Conservation (phyloP, 92 coral and sea anemone species). For the Porites divaricata region DNA sequence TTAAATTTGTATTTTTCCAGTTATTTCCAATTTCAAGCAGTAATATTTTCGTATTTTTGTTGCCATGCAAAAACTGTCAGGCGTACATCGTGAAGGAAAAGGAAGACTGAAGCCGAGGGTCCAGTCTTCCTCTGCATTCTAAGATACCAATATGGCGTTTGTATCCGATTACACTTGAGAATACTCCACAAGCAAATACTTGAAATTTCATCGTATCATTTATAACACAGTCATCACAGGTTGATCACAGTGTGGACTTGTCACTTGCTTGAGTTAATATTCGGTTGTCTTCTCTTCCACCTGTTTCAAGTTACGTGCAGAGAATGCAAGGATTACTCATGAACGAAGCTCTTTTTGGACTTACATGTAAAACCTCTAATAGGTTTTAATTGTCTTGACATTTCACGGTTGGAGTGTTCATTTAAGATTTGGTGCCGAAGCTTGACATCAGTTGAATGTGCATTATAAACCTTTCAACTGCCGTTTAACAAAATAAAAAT, state of each 20-base stretch:
- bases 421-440: conserved; percentile 2
- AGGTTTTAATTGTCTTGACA: conserved; percentile 2
- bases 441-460: background rate
- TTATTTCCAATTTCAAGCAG: background rate
- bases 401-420: conserved; percentile 24
- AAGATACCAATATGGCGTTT: background rate
- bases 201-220: too few relatives aligned
- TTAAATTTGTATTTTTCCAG: background rate
- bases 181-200: background rate
- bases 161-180: background rate
- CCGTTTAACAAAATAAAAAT: background rate
- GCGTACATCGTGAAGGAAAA: background rate
- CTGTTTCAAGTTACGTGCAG: conserved; percentile 33
- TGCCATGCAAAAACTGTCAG: conserved; percentile 20
- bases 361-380: background rate
- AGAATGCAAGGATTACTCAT: conserved; percentile 2
- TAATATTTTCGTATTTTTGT: background rate
- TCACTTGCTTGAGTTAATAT: background rate
- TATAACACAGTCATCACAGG: background rate
- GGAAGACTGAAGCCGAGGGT: conserved; percentile 5
- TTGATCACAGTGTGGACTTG: background rate
- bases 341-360: conserved; percentile 6
- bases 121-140: background rate
- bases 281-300: conserved; percentile 20
- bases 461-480: background rate